A percentile compares a stretch with the other conserved stretches of the same genome.
phyloP scores from a whole-genome alignment of 2,888 invertebrate genomes.

The Meliscaeva auricollis region DNA sequence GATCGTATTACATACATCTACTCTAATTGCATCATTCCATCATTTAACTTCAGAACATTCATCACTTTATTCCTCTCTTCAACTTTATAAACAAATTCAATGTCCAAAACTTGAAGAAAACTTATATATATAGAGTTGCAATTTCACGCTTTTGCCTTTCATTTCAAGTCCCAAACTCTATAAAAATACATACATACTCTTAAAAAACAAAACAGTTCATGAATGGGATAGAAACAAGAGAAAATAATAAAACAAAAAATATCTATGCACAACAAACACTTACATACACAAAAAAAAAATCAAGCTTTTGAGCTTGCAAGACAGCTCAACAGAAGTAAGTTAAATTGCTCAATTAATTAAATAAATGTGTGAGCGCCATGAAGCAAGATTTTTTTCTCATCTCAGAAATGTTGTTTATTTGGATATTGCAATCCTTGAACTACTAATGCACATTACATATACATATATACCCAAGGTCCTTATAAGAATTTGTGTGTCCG shows the following conservation, averaged over 20 bases:
- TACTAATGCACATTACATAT: background rate
- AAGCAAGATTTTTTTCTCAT: conserved; percentile 15
- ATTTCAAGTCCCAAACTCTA: conserved; percentile 4
- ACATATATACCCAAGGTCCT: background rate
- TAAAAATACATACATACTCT: too few relatives aligned
- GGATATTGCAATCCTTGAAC: background rate
- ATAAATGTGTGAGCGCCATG: conserved; percentile 73
- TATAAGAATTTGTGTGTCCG: background rate
- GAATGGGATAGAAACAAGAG: background rate
- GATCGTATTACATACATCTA: conserved; percentile 12
- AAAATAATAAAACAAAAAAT: background rate
- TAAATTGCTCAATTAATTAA: conserved; percentile 78
- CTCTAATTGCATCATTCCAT: conserved; percentile 61
- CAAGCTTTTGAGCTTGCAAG: conserved; percentile 30
- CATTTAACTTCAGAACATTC: conserved; percentile 53
- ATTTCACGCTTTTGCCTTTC: conserved; percentile 67
- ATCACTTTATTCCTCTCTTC: conserved; percentile 43
- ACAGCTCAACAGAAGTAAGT: conserved; percentile 76
- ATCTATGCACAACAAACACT: conserved; percentile 19
- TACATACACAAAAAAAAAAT: conserved; percentile 6
- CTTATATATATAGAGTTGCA: conserved; percentile 54
- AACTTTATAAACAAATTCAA: conserved; percentile 64
- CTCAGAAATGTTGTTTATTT: background rate
- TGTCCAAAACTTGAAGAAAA: conserved; percentile 59
- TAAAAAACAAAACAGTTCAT: background rate